Conservation (phyloP, 2,797 vertebrate species). For the Ctenopoma multispine region DNA sequence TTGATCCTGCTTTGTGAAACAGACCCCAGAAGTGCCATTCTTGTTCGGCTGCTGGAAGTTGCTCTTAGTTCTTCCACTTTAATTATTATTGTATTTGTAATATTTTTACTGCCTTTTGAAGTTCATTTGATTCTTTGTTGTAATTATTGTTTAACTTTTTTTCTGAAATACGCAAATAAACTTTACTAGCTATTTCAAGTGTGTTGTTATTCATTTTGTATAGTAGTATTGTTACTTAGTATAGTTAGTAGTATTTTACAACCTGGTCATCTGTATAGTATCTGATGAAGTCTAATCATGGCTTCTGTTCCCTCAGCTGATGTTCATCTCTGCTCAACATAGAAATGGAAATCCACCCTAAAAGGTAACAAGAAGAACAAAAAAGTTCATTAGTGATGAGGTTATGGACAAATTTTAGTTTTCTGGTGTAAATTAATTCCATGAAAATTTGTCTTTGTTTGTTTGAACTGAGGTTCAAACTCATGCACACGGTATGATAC, state of each 20-base stretch:
- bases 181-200: slow-evolving; percentile 85
- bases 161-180: slow-evolving; percentile 93
- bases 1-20: slow-evolving; percentile 51
- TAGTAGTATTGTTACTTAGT: neutral
- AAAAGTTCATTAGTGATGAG: no score
- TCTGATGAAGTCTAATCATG: neutral
- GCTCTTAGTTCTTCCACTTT: slow-evolving; percentile 77
- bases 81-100: slow-evolving; percentile 66
- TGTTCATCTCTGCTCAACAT: no score
- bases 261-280: neutral
- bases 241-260: neutral
- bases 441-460: no score
- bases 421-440: no score
- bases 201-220: slow-evolving; percentile 17
- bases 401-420: no score
- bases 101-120: slow-evolving; percentile 89
- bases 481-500: no score
- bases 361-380: no score
- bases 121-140: slow-evolving; percentile 88
- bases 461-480: no score
- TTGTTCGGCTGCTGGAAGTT: slow-evolving; percentile 80
- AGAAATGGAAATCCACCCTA: no score
- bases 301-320: no score
- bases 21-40: slow-evolving; percentile 68
- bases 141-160: slow-evolving; percentile 84